Base-by-base conservation (phyloP, 53 echinoderm and acorn worm species). In the Stichopus horrens region DNA sequence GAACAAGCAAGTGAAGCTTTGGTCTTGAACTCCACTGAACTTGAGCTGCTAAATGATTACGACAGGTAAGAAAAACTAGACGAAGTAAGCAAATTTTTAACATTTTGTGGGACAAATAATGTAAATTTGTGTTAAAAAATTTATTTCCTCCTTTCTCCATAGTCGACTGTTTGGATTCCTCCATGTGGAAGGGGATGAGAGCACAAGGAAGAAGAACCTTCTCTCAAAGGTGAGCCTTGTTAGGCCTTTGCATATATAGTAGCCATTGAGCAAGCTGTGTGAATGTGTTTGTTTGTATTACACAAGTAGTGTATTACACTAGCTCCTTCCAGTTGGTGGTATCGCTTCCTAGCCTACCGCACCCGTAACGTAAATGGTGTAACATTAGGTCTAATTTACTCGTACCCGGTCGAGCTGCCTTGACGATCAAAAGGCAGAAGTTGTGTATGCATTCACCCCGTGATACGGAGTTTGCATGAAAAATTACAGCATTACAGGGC, bases 111-210 rank as follows among this genome's bases (percentile, higher is more conserved):
- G 71, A 71, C 18, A 71, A 7, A n/a, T 71, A 71, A n/a, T 13
- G 19, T 71, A 71, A 13, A 4, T 71, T 21, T 18, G 81, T n/a
- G 21, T 56, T 20, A 18, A 58, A 81, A 58, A 8, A 52, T 56
- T 20, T 57, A 54, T 65, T 88, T 22, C 54, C 23, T 91, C 9
- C 84, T 84, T 73, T 76, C 54, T 75, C 90, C 74, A 57, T 90
- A 97, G 97, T 91, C 95, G 95, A 78, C 94, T 97, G 37, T 97
- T 97, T 86, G 97, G 97, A 91, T 97, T 97, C 91, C 88, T 97
- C 85, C 77, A 91, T 52, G 90, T 94, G 57, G 95, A 97, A 88
- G 95, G 92, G 75, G 93, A 95, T 75, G 95, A 93, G 74, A 95
- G 93, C 80, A 88, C 90, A 53, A 92, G 94, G 91, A 95, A 94